Percentiles rank a stretch among this genome's conserved stretches.
These are phyloP conservation scores for Dromaius novaehollandiae DNA, from an alignment of 2,113 vertebrate species.

Conservation along the genomic window DNA sequence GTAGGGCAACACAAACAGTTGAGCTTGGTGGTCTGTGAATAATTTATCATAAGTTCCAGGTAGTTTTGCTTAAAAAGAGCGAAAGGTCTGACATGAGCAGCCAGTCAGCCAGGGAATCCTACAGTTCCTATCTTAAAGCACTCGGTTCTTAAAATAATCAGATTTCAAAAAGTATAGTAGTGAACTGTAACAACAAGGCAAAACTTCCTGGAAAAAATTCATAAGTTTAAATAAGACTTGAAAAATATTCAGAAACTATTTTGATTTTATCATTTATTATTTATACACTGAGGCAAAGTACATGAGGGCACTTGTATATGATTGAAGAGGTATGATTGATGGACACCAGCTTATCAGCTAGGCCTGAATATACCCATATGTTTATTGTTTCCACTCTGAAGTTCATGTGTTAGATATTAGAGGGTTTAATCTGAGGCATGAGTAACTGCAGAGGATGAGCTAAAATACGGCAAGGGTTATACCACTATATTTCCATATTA, in stretches of 20 bases:
- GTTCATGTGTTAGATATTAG: background rate
- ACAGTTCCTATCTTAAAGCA: background rate
- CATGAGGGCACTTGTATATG: accelerated
- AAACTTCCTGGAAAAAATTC: background rate
- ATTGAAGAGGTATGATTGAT: background rate
- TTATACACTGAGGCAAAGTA: background rate
- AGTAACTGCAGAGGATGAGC: background rate
- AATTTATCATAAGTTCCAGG: background rate
- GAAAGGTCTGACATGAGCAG: background rate
- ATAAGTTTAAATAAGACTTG: background rate
- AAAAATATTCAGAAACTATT: background rate
- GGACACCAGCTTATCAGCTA: background rate
- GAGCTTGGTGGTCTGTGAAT: background rate
- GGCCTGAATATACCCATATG: background rate
- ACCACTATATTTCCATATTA: background rate
- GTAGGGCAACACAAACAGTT: background rate
- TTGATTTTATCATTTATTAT: background rate
- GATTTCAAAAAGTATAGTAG: background rate
- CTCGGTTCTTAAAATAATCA: background rate
- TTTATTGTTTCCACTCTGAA: background rate
- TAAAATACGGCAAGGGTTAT: background rate
- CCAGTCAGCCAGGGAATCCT: background rate
- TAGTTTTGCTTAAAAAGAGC: background rate
- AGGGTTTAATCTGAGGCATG: background rate
- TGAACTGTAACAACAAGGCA: background rate